Evolutionary conservation across 2,888 invertebrate species (phyloP).

Genomic region (Euclidia mi): DNA sequence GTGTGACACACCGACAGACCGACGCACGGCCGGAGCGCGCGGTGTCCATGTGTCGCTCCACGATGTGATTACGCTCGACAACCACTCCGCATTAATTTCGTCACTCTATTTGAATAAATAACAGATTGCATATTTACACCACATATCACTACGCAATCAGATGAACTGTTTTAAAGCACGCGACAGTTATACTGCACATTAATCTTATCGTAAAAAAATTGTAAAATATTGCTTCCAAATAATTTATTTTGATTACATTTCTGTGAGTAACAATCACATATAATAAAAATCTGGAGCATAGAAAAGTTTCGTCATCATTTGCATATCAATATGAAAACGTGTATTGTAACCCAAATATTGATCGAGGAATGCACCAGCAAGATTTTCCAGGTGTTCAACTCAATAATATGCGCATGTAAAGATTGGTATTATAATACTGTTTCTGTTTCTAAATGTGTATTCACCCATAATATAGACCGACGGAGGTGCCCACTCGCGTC

Average conservation of each 20-base stretch:
- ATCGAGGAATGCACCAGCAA: not conserved
- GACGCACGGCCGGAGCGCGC: conserved; percentile 60
- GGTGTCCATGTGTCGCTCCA: conserved; percentile 66
- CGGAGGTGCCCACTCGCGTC: conserved; percentile 30
- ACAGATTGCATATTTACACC: conserved; percentile 81
- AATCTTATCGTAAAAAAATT: conserved; percentile 64
- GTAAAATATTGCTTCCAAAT: conserved; percentile 16
- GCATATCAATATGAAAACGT: conserved; percentile 12
- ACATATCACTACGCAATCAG: conserved; percentile 72
- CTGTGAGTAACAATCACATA: conserved; percentile 21
- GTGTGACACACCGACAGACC: too few species aligned
- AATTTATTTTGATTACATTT: conserved; percentile 21
- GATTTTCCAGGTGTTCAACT: conserved; percentile 1
- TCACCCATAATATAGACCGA: conserved; percentile 14
- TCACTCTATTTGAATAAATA: conserved; percentile 87
- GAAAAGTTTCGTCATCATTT: conserved; percentile 11
- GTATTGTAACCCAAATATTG: conserved; percentile 2
- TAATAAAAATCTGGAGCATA: conserved; percentile 12
- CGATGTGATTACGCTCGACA: conserved; percentile 74
- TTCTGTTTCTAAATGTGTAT: conserved; percentile 12
- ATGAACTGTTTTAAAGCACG: conserved; percentile 71
- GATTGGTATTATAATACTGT: conserved; percentile 6
- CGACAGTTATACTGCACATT: conserved; percentile 70
- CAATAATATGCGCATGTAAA: conserved; percentile 11
- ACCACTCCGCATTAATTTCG: conserved; percentile 82